Percentiles rank a stretch among this genome's conserved stretches.
These are phyloP conservation scores for Trypoxylon attenuatum DNA, from an alignment of 2,888 invertebrate species.

Conservation along the genomic window DNA sequence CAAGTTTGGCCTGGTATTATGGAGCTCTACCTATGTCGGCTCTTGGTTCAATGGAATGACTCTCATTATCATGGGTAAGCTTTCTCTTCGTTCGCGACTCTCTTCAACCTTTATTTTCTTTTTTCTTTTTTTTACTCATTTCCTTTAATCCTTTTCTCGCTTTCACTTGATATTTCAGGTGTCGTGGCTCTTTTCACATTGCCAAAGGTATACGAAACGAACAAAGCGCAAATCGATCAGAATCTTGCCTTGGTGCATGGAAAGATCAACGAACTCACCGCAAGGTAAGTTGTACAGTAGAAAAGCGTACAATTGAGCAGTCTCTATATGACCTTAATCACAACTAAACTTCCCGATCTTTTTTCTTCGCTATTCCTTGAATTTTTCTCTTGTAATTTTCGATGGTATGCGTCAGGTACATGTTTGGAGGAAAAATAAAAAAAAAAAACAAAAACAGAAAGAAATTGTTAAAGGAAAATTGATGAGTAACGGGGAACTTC, in stretches of 20 bases:
- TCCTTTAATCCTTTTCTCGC: neutral
- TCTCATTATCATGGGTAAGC: conserved; percentile 93
- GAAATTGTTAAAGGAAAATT: too few species aligned
- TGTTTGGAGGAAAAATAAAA: too few species aligned
- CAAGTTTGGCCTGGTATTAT: conserved; percentile 95
- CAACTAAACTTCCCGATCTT: neutral
- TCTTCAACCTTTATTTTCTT: neutral
- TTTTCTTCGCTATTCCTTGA: too few species aligned
- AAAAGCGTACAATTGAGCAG: conserved; percentile 72
- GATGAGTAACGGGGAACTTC: too few species aligned
- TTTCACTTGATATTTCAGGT: conserved; percentile 77
- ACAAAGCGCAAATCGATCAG: conserved; percentile 94
- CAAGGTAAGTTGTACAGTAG: too few species aligned
- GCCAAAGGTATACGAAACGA: conserved; percentile 97
- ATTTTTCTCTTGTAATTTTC: too few species aligned
- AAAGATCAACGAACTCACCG: conserved; percentile 91
- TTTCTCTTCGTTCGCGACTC: neutral
- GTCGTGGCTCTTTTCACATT: conserved; percentile 95
- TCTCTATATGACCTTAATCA: neutral
- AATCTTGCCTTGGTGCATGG: conserved; percentile 90
- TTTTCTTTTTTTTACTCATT: too few species aligned
- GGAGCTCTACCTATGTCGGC: conserved; percentile 98
- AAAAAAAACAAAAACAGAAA: too few species aligned
- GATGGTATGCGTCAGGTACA: too few species aligned
- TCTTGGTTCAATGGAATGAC: conserved; percentile 99